Conservation (phyloP, 2,888 invertebrate genomes). For the Ernsta delagoae region DNA sequence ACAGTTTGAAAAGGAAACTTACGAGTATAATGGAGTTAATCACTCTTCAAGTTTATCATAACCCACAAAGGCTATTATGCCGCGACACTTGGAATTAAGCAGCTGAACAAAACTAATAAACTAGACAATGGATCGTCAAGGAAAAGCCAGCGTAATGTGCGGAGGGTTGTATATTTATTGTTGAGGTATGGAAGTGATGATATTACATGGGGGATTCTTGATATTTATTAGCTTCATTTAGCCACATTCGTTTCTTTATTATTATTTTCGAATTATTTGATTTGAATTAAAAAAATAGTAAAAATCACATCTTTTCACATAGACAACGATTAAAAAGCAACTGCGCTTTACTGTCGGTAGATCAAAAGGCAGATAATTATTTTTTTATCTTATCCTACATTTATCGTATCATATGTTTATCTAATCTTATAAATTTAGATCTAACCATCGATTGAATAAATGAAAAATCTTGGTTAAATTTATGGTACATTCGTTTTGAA, state of each 20-base stretch:
- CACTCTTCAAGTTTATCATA: constrained; percentile 30
- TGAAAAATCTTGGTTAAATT: background rate
- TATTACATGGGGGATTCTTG: constrained; percentile 12
- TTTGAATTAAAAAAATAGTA: too few relatives aligned
- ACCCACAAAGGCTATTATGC: constrained; percentile 33
- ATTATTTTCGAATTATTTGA: too few relatives aligned
- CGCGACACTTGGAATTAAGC: constrained; percentile 34
- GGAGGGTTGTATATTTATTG: constrained; percentile 26
- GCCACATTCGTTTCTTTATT: too few relatives aligned
- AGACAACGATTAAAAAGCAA: constrained; percentile 8
- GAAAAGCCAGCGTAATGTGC: constrained; percentile 34
- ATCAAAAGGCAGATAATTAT: constrained; percentile 1
- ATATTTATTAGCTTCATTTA: background rate
- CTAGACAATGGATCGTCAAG: constrained; percentile 35
- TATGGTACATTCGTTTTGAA: background rate
- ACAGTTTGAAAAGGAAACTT: constrained; percentile 27
- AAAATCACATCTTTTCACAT: background rate
- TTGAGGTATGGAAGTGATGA: constrained; percentile 7
- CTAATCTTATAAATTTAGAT: constrained; percentile 4
- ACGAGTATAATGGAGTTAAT: constrained; percentile 28
- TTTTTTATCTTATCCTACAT: constrained; percentile 7
- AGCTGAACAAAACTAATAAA: constrained; percentile 37
- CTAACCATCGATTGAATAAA: constrained; percentile 1
- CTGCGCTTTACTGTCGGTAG: constrained; percentile 3
- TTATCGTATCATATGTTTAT: constrained; percentile 7